phyloP scores from a whole-genome alignment of 2,797 vertebrate genomes.

The Sebastes nivosus region DNA sequence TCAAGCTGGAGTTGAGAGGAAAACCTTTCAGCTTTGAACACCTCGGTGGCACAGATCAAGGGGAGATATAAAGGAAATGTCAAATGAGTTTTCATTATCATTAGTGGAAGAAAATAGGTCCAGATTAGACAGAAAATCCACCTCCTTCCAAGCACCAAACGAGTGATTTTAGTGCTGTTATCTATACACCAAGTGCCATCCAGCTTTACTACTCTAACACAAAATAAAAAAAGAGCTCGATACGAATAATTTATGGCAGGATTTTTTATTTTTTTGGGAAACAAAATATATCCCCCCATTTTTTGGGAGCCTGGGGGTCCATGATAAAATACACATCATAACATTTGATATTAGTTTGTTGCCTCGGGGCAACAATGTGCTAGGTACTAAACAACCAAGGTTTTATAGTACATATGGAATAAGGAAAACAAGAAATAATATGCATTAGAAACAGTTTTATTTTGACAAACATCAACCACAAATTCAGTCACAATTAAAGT shows the following conservation, averaged over 20 bases:
- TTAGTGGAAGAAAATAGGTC: neutral
- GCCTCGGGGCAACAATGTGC: too few species aligned
- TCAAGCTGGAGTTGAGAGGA: conserved; percentile 27
- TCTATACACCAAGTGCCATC: neutral
- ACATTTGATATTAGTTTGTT: neutral
- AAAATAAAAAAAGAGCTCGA: neutral
- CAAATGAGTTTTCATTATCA: conserved; percentile 12
- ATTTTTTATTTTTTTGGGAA: neutral
- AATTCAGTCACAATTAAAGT: neutral
- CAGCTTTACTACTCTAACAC: neutral
- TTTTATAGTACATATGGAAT: neutral
- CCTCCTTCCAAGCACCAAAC: neutral
- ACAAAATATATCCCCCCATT: neutral
- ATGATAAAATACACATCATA: neutral
- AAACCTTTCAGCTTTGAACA: conserved; percentile 33
- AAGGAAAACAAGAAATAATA: neutral
- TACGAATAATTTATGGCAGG: neutral
- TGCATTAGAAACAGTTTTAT: neutral
- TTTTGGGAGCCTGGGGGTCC: too few species aligned
- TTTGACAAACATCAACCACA: neutral
- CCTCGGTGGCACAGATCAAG: neutral
- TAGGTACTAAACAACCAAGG: neutral
- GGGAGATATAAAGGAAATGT: neutral
- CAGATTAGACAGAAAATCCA: neutral
- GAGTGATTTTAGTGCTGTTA: neutral